phyloP scores from a whole-genome alignment of 2,113 vertebrate species.

The Lethenteron camtschaticum region DNA sequence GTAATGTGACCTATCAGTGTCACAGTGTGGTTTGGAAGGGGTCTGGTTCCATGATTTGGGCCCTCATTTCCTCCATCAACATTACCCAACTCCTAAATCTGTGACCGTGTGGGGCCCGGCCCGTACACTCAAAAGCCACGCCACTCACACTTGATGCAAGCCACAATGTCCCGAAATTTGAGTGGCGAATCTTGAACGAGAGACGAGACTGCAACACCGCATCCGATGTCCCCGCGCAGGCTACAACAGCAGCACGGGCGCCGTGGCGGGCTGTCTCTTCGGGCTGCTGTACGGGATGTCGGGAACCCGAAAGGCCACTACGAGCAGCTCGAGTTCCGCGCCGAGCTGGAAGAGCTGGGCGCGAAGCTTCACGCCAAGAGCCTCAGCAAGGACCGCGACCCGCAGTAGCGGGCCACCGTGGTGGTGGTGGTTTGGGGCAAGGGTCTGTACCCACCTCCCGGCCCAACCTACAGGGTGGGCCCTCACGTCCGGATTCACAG shows the following conservation, averaged over 20 bases:
- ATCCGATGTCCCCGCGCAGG: conserved; percentile 27
- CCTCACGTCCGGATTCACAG: background rate
- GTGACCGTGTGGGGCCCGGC: background rate
- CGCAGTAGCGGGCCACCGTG: conserved; percentile 30
- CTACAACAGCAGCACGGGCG: conserved; percentile 56
- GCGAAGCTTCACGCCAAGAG: conserved; percentile 39
- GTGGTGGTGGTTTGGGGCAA: conserved; percentile 7
- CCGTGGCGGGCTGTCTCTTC: conserved; percentile 63
- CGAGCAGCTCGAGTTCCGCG: conserved; percentile 47
- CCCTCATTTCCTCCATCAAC: no score
- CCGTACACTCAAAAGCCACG: background rate
- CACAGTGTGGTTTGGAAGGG: no score
- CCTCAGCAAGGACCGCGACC: conserved; percentile 17
- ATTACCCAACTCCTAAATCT: no score
- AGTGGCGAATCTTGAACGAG: background rate
- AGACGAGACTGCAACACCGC: background rate
- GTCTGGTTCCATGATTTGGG: no score
- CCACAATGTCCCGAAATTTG: background rate
- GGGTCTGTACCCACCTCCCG: background rate
- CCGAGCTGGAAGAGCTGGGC: conserved; percentile 46
- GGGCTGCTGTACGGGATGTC: conserved; percentile 52
- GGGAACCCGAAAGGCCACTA: conserved; percentile 41
- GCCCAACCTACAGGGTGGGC: background rate
- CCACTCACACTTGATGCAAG: background rate
- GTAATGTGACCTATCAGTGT: no score